Base-by-base conservation (phyloP, 2,888 invertebrate species). In the Pseudococcus jackbeardsleyi region DNA sequence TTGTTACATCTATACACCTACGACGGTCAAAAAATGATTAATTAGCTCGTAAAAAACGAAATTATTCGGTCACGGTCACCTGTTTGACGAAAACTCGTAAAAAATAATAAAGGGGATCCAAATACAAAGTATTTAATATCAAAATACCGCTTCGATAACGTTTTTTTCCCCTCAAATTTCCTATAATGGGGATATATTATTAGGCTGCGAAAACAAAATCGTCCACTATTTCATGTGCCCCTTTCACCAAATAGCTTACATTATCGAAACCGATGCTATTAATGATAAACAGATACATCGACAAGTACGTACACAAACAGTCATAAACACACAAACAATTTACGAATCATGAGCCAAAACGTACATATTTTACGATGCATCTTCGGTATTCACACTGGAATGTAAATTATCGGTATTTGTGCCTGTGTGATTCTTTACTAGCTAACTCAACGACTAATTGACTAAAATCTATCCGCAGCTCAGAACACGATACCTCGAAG, bases 1-100 rank as follows among this genome's bases (percentile, higher is more conserved):
- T 54, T 8, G 8, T 17, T n/a, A 54, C 22, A 59, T 1, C 7
- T 59, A 33, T 59, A 59, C 64, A 64, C 64, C 64, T 22, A 64
- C 64, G 22, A 64, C n/a, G 64, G 22, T 64, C 64, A 64, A 64
- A 64, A 64, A n/a, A 64, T 19, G 8, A 64, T 8, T 64, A 19
- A 64, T 64, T 22, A 64, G 9, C 64, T 64, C 64, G 22, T 64
- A 22, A 22, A 19, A 59, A 22, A 64, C 22, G 64, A 64, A 64
- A 64, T 64, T 64, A 64, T 64, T 64, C 64, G 64, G 64, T 64
- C 64, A 64, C 64, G 64, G 64, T 64, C 64, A 64, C 64, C 11
- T 22, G 19, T 22, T 7, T 4, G 22, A 64, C 15, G 12, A 64
- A 64, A 64, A 8, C 22, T 12, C 64, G 22, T 7, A 8, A n/a